Base-by-base conservation (phyloP, 2,888 invertebrate species). In the Drosophila longiperda region DNA sequence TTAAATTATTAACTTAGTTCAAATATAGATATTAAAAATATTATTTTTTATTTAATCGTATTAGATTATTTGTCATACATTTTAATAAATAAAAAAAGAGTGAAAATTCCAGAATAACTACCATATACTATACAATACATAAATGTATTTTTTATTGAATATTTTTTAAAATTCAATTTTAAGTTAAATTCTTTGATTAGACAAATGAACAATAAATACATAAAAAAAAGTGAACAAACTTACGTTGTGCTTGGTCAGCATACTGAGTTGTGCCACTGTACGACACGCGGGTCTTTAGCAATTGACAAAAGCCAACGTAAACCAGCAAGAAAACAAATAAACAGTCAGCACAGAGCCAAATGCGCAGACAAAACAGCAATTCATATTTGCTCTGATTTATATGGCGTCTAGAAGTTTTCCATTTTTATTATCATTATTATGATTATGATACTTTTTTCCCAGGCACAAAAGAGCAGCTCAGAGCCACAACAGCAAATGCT, bases 341-440 rank as follows among this genome's bases (percentile, higher is more conserved):
- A 82, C 77, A 83, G 86, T 70, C 83, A 83, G 75, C 73, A 54
- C 55, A 64, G 66, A 66, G 64, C 77, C 34, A 34, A 67, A 40
- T 32, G 70, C 71, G 67, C 75, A 83, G 78, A 87, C 80, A 89
- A 83, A 84, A 87, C 83, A 87, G 83, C 88, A 89, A 87, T 87
- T 87, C 87, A 89, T 87, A 87, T 87, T 87, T 87, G 87, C 90
- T 89, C 87, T 87, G 87, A 87, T 87, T 87, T 87, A 87, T 87
- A 87, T 87, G 87, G 87, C 87, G 87, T 87, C 87, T 87, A 87
- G 90, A 87, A 89, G 88, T 88, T 87, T 87, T 89, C 87, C 89
- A 87, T 87, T 87, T 87, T 87, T 87, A 87, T 87, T 89, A 88
- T 88, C 79, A 89, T 89, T 86, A 89, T 89, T 87, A 82, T 87